These are phyloP conservation scores for Peromyscus californicus DNA, from an alignment of 2,113 vertebrate genomes.

Conservation along the genomic window DNA sequence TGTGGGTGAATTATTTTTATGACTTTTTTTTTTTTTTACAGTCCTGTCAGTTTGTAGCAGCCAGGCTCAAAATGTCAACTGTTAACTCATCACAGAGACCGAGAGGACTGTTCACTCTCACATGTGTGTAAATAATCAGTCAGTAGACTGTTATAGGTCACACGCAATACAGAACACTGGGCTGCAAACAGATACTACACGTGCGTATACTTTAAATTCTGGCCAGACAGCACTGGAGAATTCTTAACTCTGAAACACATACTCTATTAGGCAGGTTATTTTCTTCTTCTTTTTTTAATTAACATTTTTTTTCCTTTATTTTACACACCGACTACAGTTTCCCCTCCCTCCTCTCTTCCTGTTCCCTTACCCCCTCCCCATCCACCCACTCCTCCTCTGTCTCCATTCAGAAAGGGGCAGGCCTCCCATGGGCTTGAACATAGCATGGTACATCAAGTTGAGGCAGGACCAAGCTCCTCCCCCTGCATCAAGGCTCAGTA, in stretches of 20 bases:
- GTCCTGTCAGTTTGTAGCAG: background rate
- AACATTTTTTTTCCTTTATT: too few relatives aligned
- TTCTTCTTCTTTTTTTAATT: too few relatives aligned
- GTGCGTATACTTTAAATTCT: background rate
- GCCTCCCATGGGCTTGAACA: too few relatives aligned
- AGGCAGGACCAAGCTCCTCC: too few relatives aligned
- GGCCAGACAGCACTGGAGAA: background rate
- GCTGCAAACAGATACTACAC: background rate
- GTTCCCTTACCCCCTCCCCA: too few relatives aligned
- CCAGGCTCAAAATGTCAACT: background rate
- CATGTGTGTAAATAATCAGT: background rate
- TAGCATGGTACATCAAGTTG: too few relatives aligned
- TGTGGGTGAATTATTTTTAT: background rate
- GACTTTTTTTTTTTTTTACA: too few relatives aligned
- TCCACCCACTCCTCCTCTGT: too few relatives aligned
- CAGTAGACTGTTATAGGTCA: background rate
- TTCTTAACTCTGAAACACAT: background rate
- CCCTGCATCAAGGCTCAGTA: too few relatives aligned
- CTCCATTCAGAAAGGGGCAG: too few relatives aligned
- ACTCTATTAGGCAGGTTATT: background rate
- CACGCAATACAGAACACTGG: background rate
- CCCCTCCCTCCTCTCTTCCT: too few relatives aligned
- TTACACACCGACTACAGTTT: too few relatives aligned
- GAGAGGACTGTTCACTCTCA: background rate
- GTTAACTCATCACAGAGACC: background rate